Evolutionary conservation across 2,888 invertebrate genomes (phyloP).

Genomic region (Drepanosiphum platanoidis): DNA sequence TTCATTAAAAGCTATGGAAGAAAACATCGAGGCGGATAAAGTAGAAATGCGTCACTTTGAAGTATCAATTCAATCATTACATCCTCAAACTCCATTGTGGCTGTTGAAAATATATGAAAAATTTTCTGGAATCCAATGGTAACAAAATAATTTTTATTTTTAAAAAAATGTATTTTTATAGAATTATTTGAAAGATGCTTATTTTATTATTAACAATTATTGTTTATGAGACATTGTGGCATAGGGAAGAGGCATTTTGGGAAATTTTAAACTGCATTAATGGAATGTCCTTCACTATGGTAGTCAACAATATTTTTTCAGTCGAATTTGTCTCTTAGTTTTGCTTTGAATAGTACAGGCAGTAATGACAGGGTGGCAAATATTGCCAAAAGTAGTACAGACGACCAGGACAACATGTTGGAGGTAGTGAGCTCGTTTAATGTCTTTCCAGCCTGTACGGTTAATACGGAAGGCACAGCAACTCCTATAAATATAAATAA

Average conservation of each 20-base stretch:
- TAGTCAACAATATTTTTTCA: slow-evolving; percentile 66
- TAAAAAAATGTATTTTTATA: slow-evolving; percentile 8
- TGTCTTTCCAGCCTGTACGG: slow-evolving; percentile 97
- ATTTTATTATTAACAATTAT: slow-evolving; percentile 20
- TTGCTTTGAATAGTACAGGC: slow-evolving; percentile 87
- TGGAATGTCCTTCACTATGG: slow-evolving; percentile 59
- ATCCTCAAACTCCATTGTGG: slow-evolving; percentile 79
- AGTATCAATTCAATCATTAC: slow-evolving; percentile 76
- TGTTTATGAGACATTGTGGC: slow-evolving; percentile 38
- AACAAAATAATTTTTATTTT: slow-evolving; percentile 40
- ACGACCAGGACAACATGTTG: slow-evolving; percentile 88
- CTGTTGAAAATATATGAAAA: slow-evolving; percentile 80
- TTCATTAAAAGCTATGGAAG: slow-evolving; percentile 82
- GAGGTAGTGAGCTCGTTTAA: slow-evolving; percentile 89
- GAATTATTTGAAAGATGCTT: slow-evolving; percentile 6
- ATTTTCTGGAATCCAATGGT: slow-evolving; percentile 67
- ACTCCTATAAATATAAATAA: too few relatives aligned
- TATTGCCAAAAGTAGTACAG: slow-evolving; percentile 79
- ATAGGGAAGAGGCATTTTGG: slow-evolving; percentile 20
- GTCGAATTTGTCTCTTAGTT: slow-evolving; percentile 81
- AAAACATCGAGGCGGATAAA: slow-evolving; percentile 70
- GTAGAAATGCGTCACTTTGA: slow-evolving; percentile 79
- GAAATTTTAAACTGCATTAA: slow-evolving; percentile 37
- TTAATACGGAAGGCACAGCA: slow-evolving; percentile 95
- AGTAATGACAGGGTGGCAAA: slow-evolving; percentile 86